Evolutionary conservation across 2,113 vertebrate species (phyloP).

Genomic region (Carassius carassius): DNA sequence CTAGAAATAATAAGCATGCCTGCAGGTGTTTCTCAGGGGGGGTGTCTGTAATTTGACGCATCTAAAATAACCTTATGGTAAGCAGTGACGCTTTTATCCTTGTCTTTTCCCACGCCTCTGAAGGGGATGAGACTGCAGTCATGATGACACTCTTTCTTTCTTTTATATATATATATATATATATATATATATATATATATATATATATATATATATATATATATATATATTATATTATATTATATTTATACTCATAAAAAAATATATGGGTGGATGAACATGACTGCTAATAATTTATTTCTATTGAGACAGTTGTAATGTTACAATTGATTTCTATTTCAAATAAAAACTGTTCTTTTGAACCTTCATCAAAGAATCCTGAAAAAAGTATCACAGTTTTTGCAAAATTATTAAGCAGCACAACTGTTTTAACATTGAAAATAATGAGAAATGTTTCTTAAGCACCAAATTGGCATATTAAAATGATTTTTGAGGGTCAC

Average conservation of each 20-base stretch:
- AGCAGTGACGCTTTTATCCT: slow-evolving; percentile 6
- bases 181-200: no score
- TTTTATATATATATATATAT: background rate
- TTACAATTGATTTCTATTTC: no score
- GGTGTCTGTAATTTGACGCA: slow-evolving; percentile 25
- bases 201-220: no score
- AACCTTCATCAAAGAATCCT: background rate
- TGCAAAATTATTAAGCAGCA: background rate
- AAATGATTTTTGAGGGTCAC: background rate
- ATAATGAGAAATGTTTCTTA: background rate
- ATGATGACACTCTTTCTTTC: background rate
- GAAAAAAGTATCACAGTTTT: background rate
- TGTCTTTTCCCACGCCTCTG: slow-evolving; percentile 34
- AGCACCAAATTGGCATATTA: background rate
- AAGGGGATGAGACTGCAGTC: background rate
- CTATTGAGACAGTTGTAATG: no score
- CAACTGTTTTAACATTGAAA: background rate
- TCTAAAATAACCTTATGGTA: slow-evolving; percentile 25
- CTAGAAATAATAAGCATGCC: slow-evolving; percentile 42
- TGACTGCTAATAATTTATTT: background rate
- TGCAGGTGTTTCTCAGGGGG: slow-evolving; percentile 51
- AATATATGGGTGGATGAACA: background rate
- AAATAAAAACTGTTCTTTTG: background rate
- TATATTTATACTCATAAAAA: background rate
- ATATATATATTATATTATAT: no score